Evolutionary conservation across 2,113 vertebrate genomes (phyloP).

Genomic region (Accipiter virgatus): DNA sequence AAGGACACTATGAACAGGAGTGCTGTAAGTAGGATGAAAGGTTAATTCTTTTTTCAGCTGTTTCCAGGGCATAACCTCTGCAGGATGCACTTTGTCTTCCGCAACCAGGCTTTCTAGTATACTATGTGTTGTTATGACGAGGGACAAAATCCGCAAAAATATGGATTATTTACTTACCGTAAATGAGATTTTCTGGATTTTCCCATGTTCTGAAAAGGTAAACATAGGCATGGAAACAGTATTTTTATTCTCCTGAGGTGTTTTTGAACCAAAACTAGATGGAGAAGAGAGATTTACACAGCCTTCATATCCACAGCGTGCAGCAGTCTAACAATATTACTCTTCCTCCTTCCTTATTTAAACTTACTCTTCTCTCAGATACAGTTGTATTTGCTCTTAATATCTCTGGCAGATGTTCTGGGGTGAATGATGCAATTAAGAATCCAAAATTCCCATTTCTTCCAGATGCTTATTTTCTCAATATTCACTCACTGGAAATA

Average conservation of each 20-base stretch:
- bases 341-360: slow-evolving; percentile 35
- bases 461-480: slow-evolving; percentile 75
- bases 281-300: background rate
- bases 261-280: background rate
- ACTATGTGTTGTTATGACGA: background rate
- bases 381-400: slow-evolving; percentile 50
- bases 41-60: background rate
- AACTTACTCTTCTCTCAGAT: slow-evolving; percentile 34
- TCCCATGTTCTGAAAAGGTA: background rate
- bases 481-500: slow-evolving; percentile 64
- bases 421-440: slow-evolving; percentile 72
- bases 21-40: background rate
- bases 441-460: slow-evolving; percentile 61
- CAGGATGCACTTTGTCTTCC: background rate
- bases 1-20: background rate
- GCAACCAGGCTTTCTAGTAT: background rate
- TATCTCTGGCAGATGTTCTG: slow-evolving; percentile 71
- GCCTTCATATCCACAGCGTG: background rate
- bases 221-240: background rate
- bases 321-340: background rate
- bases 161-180: background rate
- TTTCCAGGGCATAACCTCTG: background rate
- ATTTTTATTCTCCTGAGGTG: background rate
- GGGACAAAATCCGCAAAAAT: background rate
- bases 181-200: background rate